Evolutionary conservation across 2,113 vertebrate species (phyloP).

Genomic region (Syrrhaptes paradoxus): DNA sequence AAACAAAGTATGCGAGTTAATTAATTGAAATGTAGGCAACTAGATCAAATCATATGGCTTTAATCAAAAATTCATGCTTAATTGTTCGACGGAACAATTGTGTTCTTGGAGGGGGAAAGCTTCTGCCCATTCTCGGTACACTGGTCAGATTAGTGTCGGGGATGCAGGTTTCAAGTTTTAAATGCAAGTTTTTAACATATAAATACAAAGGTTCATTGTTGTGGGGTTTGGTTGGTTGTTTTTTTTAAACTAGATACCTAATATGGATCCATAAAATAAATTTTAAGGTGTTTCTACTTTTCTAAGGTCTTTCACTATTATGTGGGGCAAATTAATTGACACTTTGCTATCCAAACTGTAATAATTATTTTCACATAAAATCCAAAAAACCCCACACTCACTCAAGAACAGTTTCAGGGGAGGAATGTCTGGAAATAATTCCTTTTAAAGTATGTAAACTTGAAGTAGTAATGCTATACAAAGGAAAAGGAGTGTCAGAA

Average conservation of each 20-base stretch:
- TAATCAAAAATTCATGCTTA: neutral
- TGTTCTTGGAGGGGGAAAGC: neutral
- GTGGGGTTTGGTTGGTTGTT: neutral
- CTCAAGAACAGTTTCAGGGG: neutral
- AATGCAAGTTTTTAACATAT: neutral
- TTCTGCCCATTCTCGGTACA: neutral
- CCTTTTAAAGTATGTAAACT: slow-evolving; percentile 18
- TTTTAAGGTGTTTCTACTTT: neutral
- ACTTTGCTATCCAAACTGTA: neutral
- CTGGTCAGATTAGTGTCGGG: neutral
- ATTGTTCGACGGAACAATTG: neutral
- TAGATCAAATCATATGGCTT: neutral
- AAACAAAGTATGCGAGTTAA: neutral
- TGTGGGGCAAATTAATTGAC: neutral
- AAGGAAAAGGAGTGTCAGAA: neutral
- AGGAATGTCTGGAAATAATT: slow-evolving; percentile 52
- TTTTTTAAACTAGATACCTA: neutral
- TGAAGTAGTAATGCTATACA: neutral
- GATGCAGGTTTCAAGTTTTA: neutral
- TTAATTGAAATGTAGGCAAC: neutral
- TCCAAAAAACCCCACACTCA: neutral
- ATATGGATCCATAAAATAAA: neutral
- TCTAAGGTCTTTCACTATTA: neutral
- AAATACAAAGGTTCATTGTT: neutral
- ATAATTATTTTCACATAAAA: neutral